Evolutionary conservation across 2,797 vertebrate genomes (phyloP).

Genomic region (Sarcophilus harrisii): DNA sequence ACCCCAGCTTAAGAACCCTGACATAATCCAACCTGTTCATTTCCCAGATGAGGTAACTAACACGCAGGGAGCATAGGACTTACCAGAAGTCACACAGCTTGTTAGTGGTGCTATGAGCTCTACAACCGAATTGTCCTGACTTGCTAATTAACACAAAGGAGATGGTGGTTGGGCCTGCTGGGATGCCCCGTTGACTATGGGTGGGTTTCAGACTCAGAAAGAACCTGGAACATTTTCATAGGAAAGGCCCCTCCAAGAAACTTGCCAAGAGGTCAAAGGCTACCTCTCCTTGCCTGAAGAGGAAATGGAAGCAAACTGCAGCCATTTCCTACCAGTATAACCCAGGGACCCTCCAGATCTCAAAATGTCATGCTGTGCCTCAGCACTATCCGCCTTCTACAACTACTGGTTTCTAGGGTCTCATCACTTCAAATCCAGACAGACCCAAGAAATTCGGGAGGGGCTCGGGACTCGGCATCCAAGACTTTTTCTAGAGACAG

Average conservation of each 20-base stretch:
- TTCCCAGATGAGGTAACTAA: background rate
- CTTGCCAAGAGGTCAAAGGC: background rate
- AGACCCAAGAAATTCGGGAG: background rate
- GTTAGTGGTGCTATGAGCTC: background rate
- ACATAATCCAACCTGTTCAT: background rate
- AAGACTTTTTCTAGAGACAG: background rate
- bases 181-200: background rate
- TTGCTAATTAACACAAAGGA: background rate
- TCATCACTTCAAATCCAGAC: background rate
- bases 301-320: conserved; percentile 47
- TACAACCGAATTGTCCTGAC: background rate
- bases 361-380: conserved; percentile 20
- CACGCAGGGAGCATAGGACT: background rate
- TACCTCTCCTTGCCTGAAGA: conserved; percentile 23
- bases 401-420: background rate
- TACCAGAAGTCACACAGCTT: background rate
- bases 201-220: background rate
- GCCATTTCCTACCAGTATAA: background rate
- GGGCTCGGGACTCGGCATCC: background rate
- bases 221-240: background rate
- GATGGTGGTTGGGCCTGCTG: too few relatives aligned
- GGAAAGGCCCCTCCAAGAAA: background rate
- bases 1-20: background rate
- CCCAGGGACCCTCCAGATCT: background rate
- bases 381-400: background rate